Conservation (phyloP, 2,797 vertebrate genomes). For the Myoxocephalus aenaeus region DNA sequence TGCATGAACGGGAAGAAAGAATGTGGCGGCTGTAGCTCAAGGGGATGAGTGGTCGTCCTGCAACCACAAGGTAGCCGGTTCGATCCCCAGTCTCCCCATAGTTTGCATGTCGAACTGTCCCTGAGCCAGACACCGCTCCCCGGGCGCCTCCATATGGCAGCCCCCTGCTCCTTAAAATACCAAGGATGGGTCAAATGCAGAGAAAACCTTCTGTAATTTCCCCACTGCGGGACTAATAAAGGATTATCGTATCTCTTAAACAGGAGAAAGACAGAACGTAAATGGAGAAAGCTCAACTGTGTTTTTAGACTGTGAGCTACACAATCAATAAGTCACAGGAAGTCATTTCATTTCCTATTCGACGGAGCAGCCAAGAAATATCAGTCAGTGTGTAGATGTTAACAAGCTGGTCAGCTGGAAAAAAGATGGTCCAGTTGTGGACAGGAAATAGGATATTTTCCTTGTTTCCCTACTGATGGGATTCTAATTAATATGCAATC, state of each 20-base stretch:
- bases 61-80: too few relatives aligned
- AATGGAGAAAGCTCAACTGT: conserved; percentile 28
- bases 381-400: conserved; percentile 49
- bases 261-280: conserved; percentile 22
- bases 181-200: too few relatives aligned
- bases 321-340: conserved; percentile 65
- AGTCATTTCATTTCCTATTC: conserved; percentile 53
- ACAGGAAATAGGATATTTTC: conserved; percentile 30
- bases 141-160: too few relatives aligned
- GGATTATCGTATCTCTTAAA: too few relatives aligned
- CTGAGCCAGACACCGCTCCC: too few relatives aligned
- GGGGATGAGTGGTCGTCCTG: too few relatives aligned
- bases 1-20: neutral
- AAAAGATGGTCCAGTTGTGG: neutral
- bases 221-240: too few relatives aligned
- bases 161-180: too few relatives aligned
- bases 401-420: conserved; percentile 51
- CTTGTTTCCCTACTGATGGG: neutral
- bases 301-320: conserved; percentile 46
- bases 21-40: neutral
- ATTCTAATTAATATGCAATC: neutral
- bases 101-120: too few relatives aligned
- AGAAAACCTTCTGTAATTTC: too few relatives aligned
- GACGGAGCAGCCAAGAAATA: conserved; percentile 48
- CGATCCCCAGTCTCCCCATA: too few relatives aligned